Evolutionary conservation across 1,140 invertebrate species (phyloP).

Genomic region (Drosophila sturtevanti): DNA sequence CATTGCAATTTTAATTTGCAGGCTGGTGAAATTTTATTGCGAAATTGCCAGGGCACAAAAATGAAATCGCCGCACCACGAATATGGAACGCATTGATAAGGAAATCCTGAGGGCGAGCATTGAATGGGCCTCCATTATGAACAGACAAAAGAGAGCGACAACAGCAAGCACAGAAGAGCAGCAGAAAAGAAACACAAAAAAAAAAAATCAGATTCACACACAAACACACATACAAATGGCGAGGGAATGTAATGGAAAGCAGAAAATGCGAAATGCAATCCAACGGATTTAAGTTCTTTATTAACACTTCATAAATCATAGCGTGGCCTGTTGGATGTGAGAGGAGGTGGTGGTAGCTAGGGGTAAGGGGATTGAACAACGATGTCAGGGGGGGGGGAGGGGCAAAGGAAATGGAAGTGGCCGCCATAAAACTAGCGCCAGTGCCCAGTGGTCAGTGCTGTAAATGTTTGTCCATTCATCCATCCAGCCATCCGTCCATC

Average conservation of each 20-base stretch:
- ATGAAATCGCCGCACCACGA: slow-evolving; percentile 69
- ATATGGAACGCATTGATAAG: slow-evolving; percentile 81
- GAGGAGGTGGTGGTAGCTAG: slow-evolving; percentile 15
- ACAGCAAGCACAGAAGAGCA: slow-evolving; percentile 12
- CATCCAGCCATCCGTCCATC: slow-evolving; percentile 52
- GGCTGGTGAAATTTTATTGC: slow-evolving; percentile 80
- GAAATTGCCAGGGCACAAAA: slow-evolving; percentile 69
- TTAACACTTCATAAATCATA: slow-evolving; percentile 83
- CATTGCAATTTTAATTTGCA: slow-evolving; percentile 83
- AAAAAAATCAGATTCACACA: slow-evolving; percentile 7
- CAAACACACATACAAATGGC: slow-evolving; percentile 18
- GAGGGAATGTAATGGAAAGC: slow-evolving; percentile 33
- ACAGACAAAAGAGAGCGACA: slow-evolving; percentile 28
- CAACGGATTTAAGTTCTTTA: slow-evolving; percentile 83
- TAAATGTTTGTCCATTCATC: slow-evolving; percentile 71
- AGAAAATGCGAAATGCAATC: slow-evolving; percentile 69
- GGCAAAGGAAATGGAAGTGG: slow-evolving; percentile 52
- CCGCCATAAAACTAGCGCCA: slow-evolving; percentile 72
- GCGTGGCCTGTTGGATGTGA: slow-evolving; percentile 12
- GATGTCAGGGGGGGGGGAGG: not conserved
- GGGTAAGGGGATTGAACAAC: not conserved
- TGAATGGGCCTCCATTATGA: slow-evolving; percentile 10
- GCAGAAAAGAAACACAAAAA: not conserved
- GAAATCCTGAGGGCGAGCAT: slow-evolving; percentile 58
- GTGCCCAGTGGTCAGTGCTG: slow-evolving; percentile 37